Evolutionary conservation across 2,888 invertebrate species (phyloP).

Genomic region (Petrolisthes cinctipes): DNA sequence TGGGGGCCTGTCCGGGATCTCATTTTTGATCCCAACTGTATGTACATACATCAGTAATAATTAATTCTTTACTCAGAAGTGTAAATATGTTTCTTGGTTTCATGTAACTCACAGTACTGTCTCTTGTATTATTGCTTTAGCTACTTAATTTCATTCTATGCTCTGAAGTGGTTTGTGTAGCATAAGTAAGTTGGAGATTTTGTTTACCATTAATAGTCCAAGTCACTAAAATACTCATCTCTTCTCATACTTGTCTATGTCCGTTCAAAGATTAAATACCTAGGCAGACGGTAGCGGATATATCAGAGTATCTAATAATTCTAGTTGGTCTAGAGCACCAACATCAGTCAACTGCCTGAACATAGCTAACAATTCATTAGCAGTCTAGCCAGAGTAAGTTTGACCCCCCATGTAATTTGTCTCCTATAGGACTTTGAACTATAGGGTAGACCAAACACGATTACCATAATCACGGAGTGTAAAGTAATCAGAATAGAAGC

Average conservation of each 20-base stretch:
- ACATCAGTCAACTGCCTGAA: not conserved
- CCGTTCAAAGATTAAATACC: not conserved
- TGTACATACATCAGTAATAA: not conserved
- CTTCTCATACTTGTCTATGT: not conserved
- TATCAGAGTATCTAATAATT: not conserved
- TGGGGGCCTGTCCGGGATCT: not conserved
- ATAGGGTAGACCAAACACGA: not conserved
- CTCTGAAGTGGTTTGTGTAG: not conserved
- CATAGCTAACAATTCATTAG: not conserved
- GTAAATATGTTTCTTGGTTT: not conserved
- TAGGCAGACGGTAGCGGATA: not conserved
- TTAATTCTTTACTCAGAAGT: not conserved
- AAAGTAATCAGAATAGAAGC: not conserved
- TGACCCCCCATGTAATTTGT: not conserved
- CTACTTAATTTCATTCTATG: not conserved
- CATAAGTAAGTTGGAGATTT: not conserved
- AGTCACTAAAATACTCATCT: not conserved
- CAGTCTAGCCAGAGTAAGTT: not conserved
- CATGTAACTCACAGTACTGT: not conserved
- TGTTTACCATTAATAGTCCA: not conserved
- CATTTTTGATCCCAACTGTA: not conserved
- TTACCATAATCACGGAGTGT: not conserved
- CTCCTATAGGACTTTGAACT: not conserved
- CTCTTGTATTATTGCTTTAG: not conserved
- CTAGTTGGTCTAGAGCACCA: not conserved